A percentile compares a stretch with the other conserved stretches of the same genome.
phyloP scores from a whole-genome alignment of 2,888 invertebrate genomes.

The Ceriagrion tenellum region DNA sequence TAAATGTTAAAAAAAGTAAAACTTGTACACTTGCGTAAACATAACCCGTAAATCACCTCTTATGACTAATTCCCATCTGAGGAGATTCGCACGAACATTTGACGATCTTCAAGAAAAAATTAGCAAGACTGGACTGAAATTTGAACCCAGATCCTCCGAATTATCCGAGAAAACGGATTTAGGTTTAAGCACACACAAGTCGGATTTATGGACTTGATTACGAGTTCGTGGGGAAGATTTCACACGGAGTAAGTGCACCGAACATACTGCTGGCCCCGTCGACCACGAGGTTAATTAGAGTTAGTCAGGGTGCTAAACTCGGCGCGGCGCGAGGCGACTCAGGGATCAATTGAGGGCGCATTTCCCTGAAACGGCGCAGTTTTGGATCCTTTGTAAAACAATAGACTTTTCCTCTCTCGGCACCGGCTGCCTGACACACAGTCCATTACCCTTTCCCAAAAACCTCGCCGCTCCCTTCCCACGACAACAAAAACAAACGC shows the following conservation, averaged over 20 bases:
- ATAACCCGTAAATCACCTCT: no score
- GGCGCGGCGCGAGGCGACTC: neutral
- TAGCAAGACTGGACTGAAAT: no score
- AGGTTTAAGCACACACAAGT: neutral
- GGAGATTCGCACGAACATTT: no score
- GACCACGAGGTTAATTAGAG: conserved; percentile 18
- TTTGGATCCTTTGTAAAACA: neutral
- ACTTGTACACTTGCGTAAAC: no score
- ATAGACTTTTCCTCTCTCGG: neutral
- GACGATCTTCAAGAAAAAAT: no score
- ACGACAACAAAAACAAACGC: neutral
- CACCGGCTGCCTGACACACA: neutral
- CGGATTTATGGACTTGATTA: neutral
- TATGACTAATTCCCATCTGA: no score
- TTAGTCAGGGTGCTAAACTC: conserved; percentile 20
- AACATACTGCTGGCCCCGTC: neutral
- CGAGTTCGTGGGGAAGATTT: neutral
- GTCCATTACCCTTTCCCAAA: neutral
- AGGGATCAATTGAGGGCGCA: neutral
- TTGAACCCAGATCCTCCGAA: neutral
- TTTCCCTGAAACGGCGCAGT: neutral
- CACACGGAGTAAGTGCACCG: neutral
- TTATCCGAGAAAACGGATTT: neutral
- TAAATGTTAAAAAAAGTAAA: no score
- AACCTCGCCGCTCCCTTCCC: neutral